Evolutionary conservation across 1,140 invertebrate genomes (phyloP), one percentile per base, ranked within the genome.

Genomic region (Leucophenga varia): DNA sequence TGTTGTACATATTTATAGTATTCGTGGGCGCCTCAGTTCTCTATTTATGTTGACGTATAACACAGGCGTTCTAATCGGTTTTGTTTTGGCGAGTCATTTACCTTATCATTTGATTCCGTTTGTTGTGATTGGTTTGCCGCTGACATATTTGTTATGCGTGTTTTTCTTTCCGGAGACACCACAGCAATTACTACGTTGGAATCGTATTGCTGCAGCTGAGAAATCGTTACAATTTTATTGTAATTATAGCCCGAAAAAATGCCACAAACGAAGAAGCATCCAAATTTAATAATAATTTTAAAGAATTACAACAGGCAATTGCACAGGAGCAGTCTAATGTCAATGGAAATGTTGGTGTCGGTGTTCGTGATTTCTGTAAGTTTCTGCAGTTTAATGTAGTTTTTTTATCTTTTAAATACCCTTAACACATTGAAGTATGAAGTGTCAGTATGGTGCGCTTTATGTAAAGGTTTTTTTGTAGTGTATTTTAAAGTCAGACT

Each of bases 21-120:
- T 75, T 31, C 67, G 72, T 9, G 72, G 72, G 5, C 51, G 61
- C 10, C 43, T 75, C 5, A 58, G 61, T 14, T 73, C 72, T 2
- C 44, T 73, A 5, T 68, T 70, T 14, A 47, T 42, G 1, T 40
- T 75, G 25, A 39, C 53, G 7, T 37, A 64, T 18, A 72, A 73
- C 28, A 22, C 44, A 16, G 72, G 72, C 20, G 60, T 72, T 9
- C 12, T 75, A 19, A 46, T 58, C 31, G 70, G 67, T 20, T 72
- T 51, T 10, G 51, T 73, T 2, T 41, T 72, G 0, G 59, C 68
- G 5, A 55, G 67, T 1, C 52, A 70, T 31, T 36, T 75, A 7
- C 48, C 59, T 8, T 75, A 70, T 25, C 53, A 61, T 18, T 37
- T 64, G 1, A 71, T 74, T 18, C 72, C 72, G 12, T 49, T 48